Evolutionary conservation across 2,113 vertebrate genomes (phyloP).

Genomic region (Amphiprion ocellaris): DNA sequence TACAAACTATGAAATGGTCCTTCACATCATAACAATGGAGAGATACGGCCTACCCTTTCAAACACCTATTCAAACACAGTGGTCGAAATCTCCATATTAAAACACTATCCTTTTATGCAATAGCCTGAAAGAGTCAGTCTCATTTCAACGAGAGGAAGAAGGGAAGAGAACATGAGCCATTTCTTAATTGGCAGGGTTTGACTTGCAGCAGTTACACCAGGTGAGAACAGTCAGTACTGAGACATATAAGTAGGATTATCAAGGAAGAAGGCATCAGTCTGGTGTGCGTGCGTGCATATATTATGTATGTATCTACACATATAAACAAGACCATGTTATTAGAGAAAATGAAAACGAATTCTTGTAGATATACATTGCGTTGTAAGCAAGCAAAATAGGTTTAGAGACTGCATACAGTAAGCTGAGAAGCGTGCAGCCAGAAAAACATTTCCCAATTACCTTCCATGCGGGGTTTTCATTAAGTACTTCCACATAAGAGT

Average conservation of each 20-base stretch:
- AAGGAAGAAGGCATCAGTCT: conserved; percentile 22
- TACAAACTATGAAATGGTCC: conserved; percentile 16
- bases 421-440: conserved; percentile 73
- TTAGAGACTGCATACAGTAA: conserved; percentile 76
- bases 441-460: conserved; percentile 87
- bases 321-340: conserved; percentile 30
- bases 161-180: conserved; percentile 39
- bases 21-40: conserved; percentile 24
- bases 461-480: conserved; percentile 84
- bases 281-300: neutral
- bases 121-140: conserved; percentile 32
- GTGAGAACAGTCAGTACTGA: conserved; percentile 39
- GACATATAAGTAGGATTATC: conserved; percentile 39
- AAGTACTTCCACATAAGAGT: conserved; percentile 84
- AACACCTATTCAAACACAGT: conserved; percentile 24
- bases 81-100: conserved; percentile 49
- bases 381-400: conserved; percentile 43
- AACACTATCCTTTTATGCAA: conserved; percentile 32
- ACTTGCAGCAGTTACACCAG: conserved; percentile 39
- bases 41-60: conserved; percentile 13
- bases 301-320: too few relatives aligned
- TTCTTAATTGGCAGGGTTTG: conserved; percentile 64
- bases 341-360: conserved; percentile 38
- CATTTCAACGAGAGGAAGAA: conserved; percentile 27
- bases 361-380: conserved; percentile 9